Evolutionary conservation across 2,888 invertebrate species (phyloP), one percentile per base, ranked within the genome.

Genomic region (Seira sanloemensis): DNA sequence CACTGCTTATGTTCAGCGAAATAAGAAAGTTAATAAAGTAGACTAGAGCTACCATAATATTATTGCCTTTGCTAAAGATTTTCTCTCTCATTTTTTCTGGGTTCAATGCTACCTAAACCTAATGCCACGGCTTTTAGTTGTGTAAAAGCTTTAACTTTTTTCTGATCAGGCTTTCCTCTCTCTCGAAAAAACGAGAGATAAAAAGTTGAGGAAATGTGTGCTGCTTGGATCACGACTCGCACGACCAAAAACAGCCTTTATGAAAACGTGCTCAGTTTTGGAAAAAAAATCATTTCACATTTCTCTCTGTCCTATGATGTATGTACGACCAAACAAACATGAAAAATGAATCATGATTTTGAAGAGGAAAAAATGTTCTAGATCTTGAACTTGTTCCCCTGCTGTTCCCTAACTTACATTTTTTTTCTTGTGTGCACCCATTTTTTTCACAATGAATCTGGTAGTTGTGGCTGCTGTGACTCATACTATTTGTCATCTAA

Each of bases 51-150:
- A 50, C n/a, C n/a, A n/a, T n/a, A n/a, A n/a, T n/a, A n/a, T n/a
- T n/a, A n/a, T n/a, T n/a, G n/a, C n/a, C n/a, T n/a, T n/a, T n/a
- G n/a, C n/a, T n/a, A n/a, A n/a, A n/a, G n/a, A n/a, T n/a, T n/a
- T n/a, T n/a, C n/a, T n/a, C n/a, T n/a, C n/a, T n/a, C n/a, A 21
- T 27, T 37, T 21, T 16, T 73, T 73, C 68, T 27, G 74, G 68
- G 79, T 80, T 80, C 79, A 80, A 72, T 80, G 79, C 67, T 79
- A 79, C 72, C 73, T 50, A 16, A 73, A 37, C 16, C 1, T 21
- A 23, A n/a, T n/a, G n/a, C n/a, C n/a, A n/a, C n/a, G n/a, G n/a
- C n/a, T n/a, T n/a, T n/a, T n/a, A n/a, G n/a, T n/a, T n/a, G n/a
- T n/a, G n/a, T n/a, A n/a, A n/a, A n/a, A n/a, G n/a, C n/a, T n/a